Evolutionary conservation across 2,113 vertebrate species (phyloP).

Genomic region (Desmodus rotundus): DNA sequence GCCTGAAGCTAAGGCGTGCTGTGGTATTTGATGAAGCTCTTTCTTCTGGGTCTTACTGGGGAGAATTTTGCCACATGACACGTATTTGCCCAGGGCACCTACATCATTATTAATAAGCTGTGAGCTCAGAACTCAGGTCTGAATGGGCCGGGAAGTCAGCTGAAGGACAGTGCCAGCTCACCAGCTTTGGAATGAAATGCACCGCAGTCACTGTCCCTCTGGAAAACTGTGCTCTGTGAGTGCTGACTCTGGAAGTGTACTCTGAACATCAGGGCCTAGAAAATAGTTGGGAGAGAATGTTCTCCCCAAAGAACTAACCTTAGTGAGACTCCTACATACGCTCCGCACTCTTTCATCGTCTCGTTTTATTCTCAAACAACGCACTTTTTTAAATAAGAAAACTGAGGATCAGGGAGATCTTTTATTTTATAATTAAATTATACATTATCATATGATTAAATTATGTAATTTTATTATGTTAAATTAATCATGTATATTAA

Average conservation of each 20-base stretch:
- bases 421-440: neutral
- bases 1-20: neutral
- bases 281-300: neutral
- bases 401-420: neutral
- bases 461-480: neutral
- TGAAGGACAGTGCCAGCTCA: neutral
- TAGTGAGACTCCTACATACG: neutral
- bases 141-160: neutral
- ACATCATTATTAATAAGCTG: neutral
- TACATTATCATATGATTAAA: neutral
- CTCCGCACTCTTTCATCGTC: rapidly evolving
- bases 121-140: neutral
- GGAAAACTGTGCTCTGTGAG: neutral
- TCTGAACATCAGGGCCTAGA: neutral
- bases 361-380: neutral
- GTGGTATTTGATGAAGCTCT: neutral
- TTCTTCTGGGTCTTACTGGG: neutral
- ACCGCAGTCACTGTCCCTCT: rapidly evolving
- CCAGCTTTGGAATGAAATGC: neutral
- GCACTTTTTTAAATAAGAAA: neutral
- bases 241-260: neutral
- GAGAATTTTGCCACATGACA: neutral
- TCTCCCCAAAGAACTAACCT: neutral
- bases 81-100: neutral
- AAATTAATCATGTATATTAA: neutral